These are phyloP conservation scores for Oryzaephilus surinamensis DNA, from an alignment of 1,140 invertebrate genomes.

Conservation along the genomic window DNA sequence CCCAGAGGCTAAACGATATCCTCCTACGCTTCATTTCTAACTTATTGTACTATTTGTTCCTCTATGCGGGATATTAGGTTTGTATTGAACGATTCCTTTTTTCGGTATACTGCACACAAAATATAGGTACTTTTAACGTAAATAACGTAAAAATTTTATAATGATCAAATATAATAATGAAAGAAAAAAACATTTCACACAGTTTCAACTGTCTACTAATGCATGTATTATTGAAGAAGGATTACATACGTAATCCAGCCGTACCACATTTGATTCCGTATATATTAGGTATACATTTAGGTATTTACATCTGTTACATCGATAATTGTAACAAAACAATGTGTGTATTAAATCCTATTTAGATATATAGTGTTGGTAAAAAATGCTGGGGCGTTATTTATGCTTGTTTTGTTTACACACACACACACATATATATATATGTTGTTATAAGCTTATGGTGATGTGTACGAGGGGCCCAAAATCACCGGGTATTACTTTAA, in stretches of 20 bases:
- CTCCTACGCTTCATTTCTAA: constrained; percentile 20
- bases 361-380: constrained; percentile 3
- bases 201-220: too few species aligned
- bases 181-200: too few species aligned
- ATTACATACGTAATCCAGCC: too few species aligned
- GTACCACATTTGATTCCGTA: too few species aligned
- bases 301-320: constrained; percentile 12
- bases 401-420: constrained; percentile 8
- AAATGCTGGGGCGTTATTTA: constrained; percentile 7
- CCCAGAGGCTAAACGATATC: constrained; percentile 14
- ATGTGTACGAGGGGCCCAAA: constrained; percentile 9
- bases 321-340: constrained; percentile 14
- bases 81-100: too few species aligned
- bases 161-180: too few species aligned
- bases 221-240: too few species aligned
- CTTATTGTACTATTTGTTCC: constrained; percentile 18
- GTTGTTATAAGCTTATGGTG: constrained; percentile 8
- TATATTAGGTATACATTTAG: too few species aligned
- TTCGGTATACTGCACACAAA: too few species aligned
- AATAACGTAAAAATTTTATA: too few species aligned
- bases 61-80: constrained; percentile 16
- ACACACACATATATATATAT: too few species aligned
- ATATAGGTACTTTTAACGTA: too few species aligned
- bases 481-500: constrained; percentile 5
- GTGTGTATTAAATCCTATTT: constrained; percentile 11